Base-by-base conservation (phyloP, 2,888 invertebrate genomes). In the Prosopocoilus inquinatus region DNA sequence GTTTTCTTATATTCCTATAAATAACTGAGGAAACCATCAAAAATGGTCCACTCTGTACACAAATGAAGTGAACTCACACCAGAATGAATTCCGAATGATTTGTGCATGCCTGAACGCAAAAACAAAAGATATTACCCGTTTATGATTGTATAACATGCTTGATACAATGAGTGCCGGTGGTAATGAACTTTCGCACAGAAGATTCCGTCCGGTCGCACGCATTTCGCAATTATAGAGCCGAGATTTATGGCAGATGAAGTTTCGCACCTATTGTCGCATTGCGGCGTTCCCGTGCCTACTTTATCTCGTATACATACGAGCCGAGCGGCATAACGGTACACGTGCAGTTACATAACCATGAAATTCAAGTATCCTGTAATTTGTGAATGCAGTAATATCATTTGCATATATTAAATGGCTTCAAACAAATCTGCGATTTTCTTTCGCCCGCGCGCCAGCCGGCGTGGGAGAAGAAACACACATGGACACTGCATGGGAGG, bases 261-360 rank as follows among this genome's bases (percentile, higher is more conserved):
- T 41, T 41, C 41, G 41, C 41, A 41, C 41, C 12, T 16, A 41
- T 41, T 41, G 41, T 41, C 13, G 16, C 9, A 15, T 13, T 7
- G 16, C 16, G 13, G 15, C 41, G 41, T 41, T 15, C 41, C 15
- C 16, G 41, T 13, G 9, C 41, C 16, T 41, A 16, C 3, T 53
- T 46, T 38, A 53, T 47, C 53, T 53, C 47, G 53, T 53, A 39
- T 36, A 47, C n/a, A n/a, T n/a, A n/a, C n/a, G n/a, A n/a, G n/a
- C n/a, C n/a, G n/a, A n/a, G n/a, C n/a, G 48, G 32, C 20, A 61
- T 74, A 73, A 74, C 73, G 70, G 74, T 74, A 73, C 68, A 70
- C 60, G 3, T 28, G 63, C 68, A 65, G 68, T 71, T 71, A 71
- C 69, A 70, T 70, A 73, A 73, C 70, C 69, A 69, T 67, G 70